Evolutionary conservation across 2,888 invertebrate species (phyloP).

Genomic region (Drosophila kuntzei): DNA sequence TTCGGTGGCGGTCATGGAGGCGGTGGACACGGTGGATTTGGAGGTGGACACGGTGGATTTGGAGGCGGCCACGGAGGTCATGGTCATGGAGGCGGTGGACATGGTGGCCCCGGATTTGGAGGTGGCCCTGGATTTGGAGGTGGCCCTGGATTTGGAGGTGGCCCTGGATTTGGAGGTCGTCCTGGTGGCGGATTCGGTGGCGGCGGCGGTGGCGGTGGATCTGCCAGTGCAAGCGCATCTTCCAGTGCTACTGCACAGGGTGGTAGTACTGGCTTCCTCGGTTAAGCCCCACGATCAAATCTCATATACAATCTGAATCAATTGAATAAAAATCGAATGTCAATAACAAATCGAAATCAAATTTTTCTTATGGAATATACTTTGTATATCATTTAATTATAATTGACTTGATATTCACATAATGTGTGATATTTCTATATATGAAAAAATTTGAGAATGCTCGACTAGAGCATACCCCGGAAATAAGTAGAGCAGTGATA

Average conservation of each 20-base stretch:
- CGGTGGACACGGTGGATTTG: too few species aligned
- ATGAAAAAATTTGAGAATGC: neutral
- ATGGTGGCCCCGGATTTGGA: conserved; percentile 3
- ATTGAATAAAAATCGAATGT: conserved; percentile 21
- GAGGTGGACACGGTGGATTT: conserved; percentile 11
- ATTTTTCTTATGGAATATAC: neutral
- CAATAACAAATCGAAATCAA: conserved; percentile 40
- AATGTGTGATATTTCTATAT: neutral
- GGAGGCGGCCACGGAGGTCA: conserved; percentile 26
- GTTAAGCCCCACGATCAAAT: conserved; percentile 27
- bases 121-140: conserved; percentile 22
- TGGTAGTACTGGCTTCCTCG: neutral
- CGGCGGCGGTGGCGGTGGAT: conserved; percentile 12
- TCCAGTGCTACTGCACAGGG: conserved; percentile 13
- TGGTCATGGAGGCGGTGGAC: conserved; percentile 22
- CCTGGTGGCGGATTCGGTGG: conserved; percentile 21
- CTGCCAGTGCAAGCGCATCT: conserved; percentile 27
- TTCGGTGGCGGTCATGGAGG: too few species aligned
- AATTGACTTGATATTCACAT: neutral
- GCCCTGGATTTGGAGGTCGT: conserved; percentile 17
- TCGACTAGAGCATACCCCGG: neutral
- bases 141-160: conserved; percentile 1
- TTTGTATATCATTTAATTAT: neutral
- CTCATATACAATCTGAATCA: conserved; percentile 16
- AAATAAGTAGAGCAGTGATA: neutral